These are phyloP conservation scores for Cryptocephalus primarius DNA, from an alignment of 2,888 invertebrate genomes.

Conservation along the genomic window DNA sequence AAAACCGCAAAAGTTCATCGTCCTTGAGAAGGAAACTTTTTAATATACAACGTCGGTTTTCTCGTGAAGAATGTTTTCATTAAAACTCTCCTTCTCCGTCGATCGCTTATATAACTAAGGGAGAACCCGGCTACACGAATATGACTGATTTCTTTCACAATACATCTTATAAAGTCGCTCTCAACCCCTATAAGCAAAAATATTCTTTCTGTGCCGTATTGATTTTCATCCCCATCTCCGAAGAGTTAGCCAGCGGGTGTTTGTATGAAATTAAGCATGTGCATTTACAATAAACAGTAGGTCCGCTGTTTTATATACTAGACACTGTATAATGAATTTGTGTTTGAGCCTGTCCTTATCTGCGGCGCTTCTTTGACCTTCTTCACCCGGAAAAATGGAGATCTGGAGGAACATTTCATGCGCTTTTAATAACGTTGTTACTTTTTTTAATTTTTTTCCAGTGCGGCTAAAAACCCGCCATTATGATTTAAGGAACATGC, in stretches of 20 bases:
- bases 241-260: slow-evolving; percentile 31
- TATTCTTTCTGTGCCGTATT: slow-evolving; percentile 39
- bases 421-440: not conserved
- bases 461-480: not conserved
- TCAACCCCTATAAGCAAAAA: slow-evolving; percentile 37
- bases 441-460: slow-evolving; percentile 1
- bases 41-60: too few relatives aligned
- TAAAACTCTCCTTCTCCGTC: too few relatives aligned
- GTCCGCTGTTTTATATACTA: slow-evolving; percentile 36
- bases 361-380: slow-evolving; percentile 15
- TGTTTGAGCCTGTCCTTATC: slow-evolving; percentile 26
- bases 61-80: too few relatives aligned
- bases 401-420: not conserved
- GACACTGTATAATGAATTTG: slow-evolving; percentile 40
- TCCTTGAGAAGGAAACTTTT: too few relatives aligned
- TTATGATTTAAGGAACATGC: not conserved
- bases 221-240: slow-evolving; percentile 36
- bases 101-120: too few relatives aligned
- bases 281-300: slow-evolving; percentile 36
- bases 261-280: slow-evolving; percentile 35
- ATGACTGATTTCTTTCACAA: slow-evolving; percentile 23
- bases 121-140: slow-evolving; percentile 4
- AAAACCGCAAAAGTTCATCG: too few relatives aligned
- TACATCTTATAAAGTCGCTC: slow-evolving; percentile 24
- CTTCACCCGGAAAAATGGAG: not conserved